Base-by-base conservation (phyloP, 2,888 invertebrate species). In the Melieria crassipennis region DNA sequence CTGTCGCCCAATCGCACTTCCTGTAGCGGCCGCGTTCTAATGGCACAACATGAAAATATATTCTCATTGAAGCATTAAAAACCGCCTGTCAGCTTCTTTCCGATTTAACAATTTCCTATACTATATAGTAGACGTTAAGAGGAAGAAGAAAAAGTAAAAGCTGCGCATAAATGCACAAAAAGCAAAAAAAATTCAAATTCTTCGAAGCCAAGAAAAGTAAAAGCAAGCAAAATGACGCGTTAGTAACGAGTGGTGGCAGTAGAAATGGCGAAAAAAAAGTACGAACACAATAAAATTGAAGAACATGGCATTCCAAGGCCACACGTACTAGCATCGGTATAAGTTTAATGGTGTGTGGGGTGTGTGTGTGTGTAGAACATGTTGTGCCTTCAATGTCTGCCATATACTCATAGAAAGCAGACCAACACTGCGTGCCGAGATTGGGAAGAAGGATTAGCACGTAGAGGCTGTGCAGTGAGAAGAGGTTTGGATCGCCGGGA, bases 1-100 rank as follows among this genome's bases (percentile, higher is more conserved):
- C 30, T 30, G 30, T 30, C 2, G 30, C 30, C 30, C 30, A 30
- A 30, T 30, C 30, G 30, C 30, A 30, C 30, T 30, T 30, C 30
- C 30, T 30, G 30, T 2, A 30, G 30, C 30, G 30, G 30, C 30
- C 30, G 30, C 30, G 30, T 30, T 30, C 30, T 30, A 30, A 30
- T 30, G 30, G 30, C 30, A 30, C 30, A 30, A 30, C 30, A 30
- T 30, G 30, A 30, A 30, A 30, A 63, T 63, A 30, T 4, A 69
- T 61, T 57, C 47, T 43, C 63, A 43, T 30, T 63, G n/a, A 57
- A 48, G 52, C 58, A 50, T 66, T 66, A 48, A 65, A 58, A 66
- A 48, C 1, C 45, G 55, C 66, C 46, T 66, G 58, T 56, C 66
- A 48, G 66, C 66, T 56, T 57, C 45, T 30, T 42, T 13, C 11